Evolutionary conservation across 2,888 invertebrate genomes (phyloP), one percentile per base, ranked within the genome.

Genomic region (Eulithis testata): DNA sequence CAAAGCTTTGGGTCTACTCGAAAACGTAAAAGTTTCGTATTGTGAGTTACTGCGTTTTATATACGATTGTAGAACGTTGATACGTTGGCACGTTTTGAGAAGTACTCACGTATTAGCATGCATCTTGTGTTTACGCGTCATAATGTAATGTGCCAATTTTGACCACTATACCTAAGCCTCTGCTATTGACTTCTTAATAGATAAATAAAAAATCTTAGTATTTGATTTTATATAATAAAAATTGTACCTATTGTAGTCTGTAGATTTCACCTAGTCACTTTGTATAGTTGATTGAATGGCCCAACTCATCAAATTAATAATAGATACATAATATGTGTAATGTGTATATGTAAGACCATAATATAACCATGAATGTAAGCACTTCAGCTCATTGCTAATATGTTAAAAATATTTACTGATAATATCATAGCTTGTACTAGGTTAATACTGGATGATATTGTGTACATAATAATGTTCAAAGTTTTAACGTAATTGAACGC

Each of bases 261-360:
- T 37, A 57, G 47, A 14, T 36, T 31, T 36, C 12, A 49, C 49
- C 57, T 57, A 57, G 57, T 57, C 57, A 57, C 57, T 56, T 36
- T 31, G 12, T 4, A 27, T 47, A 47, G 47, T 44, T 9, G 31
- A 31, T 44, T 2, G 11, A 44, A 27, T 55, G n/a, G 44, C n/a
- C 44, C 7, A 47, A 49, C 3, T 49, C 49, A 14, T 21, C 21
- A 49, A 49, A 49, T 21, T 49, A 9, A 49, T 21, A 47, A 12
- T 14, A 52, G n/a, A 5, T 12, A 52, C 36, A 52, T 52, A 11
- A 52, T 52, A 11, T n/a, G 57, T n/a, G 49, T 37, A 47, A 37
- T n/a, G n/a, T n/a, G n/a, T n/a, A n/a, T n/a, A n/a, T n/a, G n/a
- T n/a, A n/a, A 49, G 11, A 36, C 12, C 31, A 11, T 36, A 31